Base-by-base conservation (phyloP, 1,140 invertebrate species). In the Drosophila rufa region DNA sequence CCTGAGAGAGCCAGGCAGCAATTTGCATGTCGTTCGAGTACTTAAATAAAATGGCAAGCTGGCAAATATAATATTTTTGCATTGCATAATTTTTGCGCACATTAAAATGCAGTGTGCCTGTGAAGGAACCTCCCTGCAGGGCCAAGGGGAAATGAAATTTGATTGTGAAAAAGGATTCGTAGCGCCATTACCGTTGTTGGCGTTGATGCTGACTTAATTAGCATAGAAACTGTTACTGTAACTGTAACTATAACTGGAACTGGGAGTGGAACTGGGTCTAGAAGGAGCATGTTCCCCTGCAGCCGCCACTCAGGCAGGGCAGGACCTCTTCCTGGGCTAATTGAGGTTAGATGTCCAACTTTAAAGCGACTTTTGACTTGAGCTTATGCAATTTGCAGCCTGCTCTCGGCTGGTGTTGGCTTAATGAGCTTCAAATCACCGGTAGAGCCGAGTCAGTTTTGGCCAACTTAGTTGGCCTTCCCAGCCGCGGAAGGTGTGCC, bases 181-280 rank as follows among this genome's bases (percentile, higher is more conserved):
- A 43, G 71, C 71, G 65, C 60, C 71, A 89, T 70, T 89, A 89
- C 83, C 83, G 79, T 53, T 51, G 48, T 62, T 82, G 79, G 57
- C 73, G 83, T 69, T 70, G 76, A 69, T 82, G 84, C 77, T 75
- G 80, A 89, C 84, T 87, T 87, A 87, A 87, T 87, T 87, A 87
- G 84, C 84, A 68, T 66, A 58, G 59, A 65, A 77, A 68, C 42
- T 46, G 75, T 46, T 48, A 64, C 66, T 33, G 55, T 9, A 45
- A 61, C 38, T 38, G 36, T 43, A 38, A 69, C 42, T 58, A 38
- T 15, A 50, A 40, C n/a, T 27, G 17, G 3, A 50, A 62, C 69
- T 75, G 46, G 15, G 58, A 68, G 57, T 42, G 57, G 27, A n/a
- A 59, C 58, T 57, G 45, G 36, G 5, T 46, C 36, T 58, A 27